phyloP scores from a whole-genome alignment of 2,797 vertebrate genomes.

The Parauchenoglanis ngamensis region DNA sequence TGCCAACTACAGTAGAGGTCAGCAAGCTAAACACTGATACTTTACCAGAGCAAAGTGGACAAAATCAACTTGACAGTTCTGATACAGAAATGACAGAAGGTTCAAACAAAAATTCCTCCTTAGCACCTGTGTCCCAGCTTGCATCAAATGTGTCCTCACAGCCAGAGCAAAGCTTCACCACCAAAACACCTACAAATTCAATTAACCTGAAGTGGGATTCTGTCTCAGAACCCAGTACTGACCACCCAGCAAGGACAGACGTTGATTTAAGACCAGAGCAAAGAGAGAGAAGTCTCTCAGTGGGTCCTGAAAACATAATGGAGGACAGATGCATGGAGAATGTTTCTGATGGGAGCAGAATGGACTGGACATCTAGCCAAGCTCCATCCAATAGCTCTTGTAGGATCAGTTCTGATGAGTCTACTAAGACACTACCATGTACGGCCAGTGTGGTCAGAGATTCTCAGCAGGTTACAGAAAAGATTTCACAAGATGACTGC shows the following conservation, averaged over 20 bases:
- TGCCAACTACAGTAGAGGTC: constrained; percentile 67
- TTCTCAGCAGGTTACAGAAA: constrained; percentile 60
- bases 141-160: constrained; percentile 57
- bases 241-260: constrained; percentile 57
- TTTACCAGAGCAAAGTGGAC: constrained; percentile 51
- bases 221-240: constrained; percentile 35
- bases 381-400: constrained; percentile 60
- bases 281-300: constrained; percentile 63
- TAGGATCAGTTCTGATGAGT: constrained; percentile 62
- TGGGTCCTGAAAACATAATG: constrained; percentile 48
- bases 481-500: constrained; percentile 59
- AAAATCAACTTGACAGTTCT: constrained; percentile 56
- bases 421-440: constrained; percentile 51
- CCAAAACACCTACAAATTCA: constrained; percentile 49
- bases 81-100: constrained; percentile 59
- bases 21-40: constrained; percentile 66
- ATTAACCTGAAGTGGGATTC: constrained; percentile 58
- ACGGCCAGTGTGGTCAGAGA: constrained; percentile 31
- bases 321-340: constrained; percentile 60
- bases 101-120: constrained; percentile 54
- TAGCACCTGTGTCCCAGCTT: constrained; percentile 47
- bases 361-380: constrained; percentile 60
- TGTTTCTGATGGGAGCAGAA: constrained; percentile 35
- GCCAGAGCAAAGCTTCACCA: constrained; percentile 40
- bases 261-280: constrained; percentile 50